phyloP scores from a whole-genome alignment of 1,140 invertebrate species.

The Eumeta japonica region DNA sequence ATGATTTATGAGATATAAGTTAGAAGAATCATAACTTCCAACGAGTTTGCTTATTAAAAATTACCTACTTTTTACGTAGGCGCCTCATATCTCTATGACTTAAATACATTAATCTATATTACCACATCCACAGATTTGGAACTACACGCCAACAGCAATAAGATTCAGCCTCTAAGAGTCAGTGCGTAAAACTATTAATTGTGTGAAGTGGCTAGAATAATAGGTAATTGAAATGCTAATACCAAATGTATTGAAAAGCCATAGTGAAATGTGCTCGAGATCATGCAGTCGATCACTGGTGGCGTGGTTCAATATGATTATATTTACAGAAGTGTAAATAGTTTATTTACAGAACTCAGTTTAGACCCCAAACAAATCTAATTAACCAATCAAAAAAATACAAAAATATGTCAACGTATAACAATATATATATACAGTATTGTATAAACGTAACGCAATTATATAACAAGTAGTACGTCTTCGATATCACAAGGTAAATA shows the following conservation, averaged over 20 bases:
- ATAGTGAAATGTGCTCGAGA: constrained; percentile 53
- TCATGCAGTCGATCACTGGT: constrained; percentile 56
- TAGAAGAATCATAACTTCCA: no score
- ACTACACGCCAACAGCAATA: constrained; percentile 38
- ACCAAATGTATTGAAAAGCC: constrained; percentile 52
- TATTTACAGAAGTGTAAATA: constrained; percentile 48
- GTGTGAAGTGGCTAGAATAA: no score
- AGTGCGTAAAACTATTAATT: no score
- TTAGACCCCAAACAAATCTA: constrained; percentile 29
- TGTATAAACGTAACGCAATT: background rate
- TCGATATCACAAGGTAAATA: constrained; percentile 10
- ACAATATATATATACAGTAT: background rate
- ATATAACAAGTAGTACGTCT: constrained; percentile 6
- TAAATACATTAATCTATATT: no score
- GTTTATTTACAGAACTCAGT: constrained; percentile 25
- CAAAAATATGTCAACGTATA: constrained; percentile 10
- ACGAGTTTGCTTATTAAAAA: no score
- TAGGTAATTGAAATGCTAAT: constrained; percentile 39
- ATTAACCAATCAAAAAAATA: constrained; percentile 12
- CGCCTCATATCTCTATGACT: no score
- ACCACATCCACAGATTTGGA: no score
- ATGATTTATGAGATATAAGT: no score
- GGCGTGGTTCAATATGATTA: constrained; percentile 49
- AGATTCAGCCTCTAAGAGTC: constrained; percentile 48
- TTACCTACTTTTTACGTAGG: no score